phyloP scores from a whole-genome alignment of 2,797 vertebrate species.

The Falco columbarius region DNA sequence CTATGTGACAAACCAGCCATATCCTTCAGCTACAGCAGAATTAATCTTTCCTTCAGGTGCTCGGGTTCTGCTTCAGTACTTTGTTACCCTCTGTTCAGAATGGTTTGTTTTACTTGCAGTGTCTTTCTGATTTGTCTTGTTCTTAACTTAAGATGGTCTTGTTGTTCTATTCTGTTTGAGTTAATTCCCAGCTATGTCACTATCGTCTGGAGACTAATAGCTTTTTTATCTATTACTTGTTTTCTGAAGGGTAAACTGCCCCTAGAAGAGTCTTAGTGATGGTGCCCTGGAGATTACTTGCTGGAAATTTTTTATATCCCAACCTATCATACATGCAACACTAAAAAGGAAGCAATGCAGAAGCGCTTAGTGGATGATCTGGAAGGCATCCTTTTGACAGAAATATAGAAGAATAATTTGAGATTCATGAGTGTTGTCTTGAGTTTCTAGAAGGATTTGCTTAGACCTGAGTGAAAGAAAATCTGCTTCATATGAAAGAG shows the following conservation, averaged over 20 bases:
- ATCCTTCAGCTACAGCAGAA: neutral
- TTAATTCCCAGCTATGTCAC: neutral
- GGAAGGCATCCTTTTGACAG: neutral
- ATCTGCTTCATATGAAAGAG: neutral
- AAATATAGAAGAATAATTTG: neutral
- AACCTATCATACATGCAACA: neutral
- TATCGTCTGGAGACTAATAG: neutral
- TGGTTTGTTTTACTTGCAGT: neutral
- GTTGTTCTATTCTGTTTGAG: neutral
- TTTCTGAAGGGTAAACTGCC: neutral
- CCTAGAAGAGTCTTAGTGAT: neutral
- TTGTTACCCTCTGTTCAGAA: neutral
- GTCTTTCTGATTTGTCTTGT: neutral
- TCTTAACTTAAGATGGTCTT: neutral
- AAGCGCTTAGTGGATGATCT: neutral
- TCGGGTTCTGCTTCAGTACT: neutral
- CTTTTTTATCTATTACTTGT: neutral
- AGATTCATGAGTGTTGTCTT: neutral
- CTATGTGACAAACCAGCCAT: neutral
- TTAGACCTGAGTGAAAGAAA: neutral
- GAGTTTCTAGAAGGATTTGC: conserved; percentile 1
- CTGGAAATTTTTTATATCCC: neutral
- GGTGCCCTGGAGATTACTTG: neutral
- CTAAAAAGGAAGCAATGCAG: neutral
- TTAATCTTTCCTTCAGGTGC: neutral